Evolutionary conservation across 2,888 invertebrate genomes (phyloP).

Genomic region (Rhyacophila evoluta): DNA sequence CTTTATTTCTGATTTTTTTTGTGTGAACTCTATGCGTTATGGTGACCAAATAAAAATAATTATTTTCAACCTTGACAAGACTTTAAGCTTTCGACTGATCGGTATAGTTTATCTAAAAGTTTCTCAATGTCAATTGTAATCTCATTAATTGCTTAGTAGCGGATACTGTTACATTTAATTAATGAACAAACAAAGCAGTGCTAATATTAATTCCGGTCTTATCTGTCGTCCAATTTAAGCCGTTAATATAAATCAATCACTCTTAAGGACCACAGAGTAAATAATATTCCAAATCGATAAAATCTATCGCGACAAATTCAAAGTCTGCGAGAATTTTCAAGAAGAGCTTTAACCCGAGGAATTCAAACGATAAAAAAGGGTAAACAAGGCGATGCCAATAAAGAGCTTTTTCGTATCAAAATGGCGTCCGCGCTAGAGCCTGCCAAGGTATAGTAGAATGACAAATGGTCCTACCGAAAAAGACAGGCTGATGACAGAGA

Average conservation of each 20-base stretch:
- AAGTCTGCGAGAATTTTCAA: not conserved
- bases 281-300: not conserved
- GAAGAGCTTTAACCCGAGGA: not conserved
- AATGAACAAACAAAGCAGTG: not conserved
- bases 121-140: not conserved
- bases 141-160: too few species aligned
- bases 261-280: not conserved
- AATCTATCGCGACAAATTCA: not conserved
- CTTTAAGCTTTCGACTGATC: too few species aligned
- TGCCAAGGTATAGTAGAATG: constrained; percentile 28
- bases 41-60: too few species aligned
- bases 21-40: not conserved
- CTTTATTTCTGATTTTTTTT: too few species aligned
- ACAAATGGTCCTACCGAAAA: constrained; percentile 40
- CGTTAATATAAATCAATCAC: not conserved
- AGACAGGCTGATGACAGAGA: constrained; percentile 45
- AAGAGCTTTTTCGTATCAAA: constrained; percentile 22
- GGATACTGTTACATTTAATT: too few species aligned
- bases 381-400: constrained; percentile 17
- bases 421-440: constrained; percentile 18
- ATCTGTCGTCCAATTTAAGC: not conserved
- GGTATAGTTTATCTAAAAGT: too few species aligned
- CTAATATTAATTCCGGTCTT: not conserved
- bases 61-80: too few species aligned
- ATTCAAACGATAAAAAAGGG: constrained; percentile 22